A percentile compares a stretch with the other conserved stretches of the same genome.
These are phyloP conservation scores for Corella eumyota DNA, from an alignment of 23 tunicate genomes.

Conservation along the genomic window DNA sequence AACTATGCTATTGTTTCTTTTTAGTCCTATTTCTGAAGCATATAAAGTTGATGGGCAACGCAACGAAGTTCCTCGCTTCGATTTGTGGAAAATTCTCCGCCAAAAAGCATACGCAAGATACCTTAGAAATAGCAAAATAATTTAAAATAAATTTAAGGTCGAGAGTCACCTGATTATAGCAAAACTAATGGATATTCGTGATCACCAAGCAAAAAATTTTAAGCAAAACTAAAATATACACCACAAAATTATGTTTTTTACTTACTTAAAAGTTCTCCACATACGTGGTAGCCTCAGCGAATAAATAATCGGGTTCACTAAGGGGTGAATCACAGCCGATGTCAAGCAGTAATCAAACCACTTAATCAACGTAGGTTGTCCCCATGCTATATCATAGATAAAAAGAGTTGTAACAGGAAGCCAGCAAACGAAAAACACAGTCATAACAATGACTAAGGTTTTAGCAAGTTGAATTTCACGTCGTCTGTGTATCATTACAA, in stretches of 20 bases:
- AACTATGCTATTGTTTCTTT: conserved; percentile 5
- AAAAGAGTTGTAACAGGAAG: conserved; percentile 39
- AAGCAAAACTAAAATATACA: background rate
- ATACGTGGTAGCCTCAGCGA: conserved; percentile 45
- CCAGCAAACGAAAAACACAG: conserved; percentile 42
- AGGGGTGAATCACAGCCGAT: conserved; percentile 37
- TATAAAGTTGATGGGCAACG: too few species aligned
- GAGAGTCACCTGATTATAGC: too few species aligned
- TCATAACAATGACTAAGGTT: conserved; percentile 32
- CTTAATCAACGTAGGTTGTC: background rate
- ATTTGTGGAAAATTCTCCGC: conserved; percentile 7
- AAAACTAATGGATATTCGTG: too few species aligned
- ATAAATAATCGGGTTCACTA: conserved; percentile 36
- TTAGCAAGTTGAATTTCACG: conserved; percentile 39
- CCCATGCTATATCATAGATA: conserved; percentile 9
- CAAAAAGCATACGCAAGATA: conserved; percentile 16
- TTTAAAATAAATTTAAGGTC: too few species aligned
- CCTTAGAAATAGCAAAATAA: background rate
- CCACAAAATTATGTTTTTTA: background rate
- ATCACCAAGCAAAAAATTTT: background rate
- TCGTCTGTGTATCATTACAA: conserved; percentile 36
- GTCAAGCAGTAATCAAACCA: conserved; percentile 36
- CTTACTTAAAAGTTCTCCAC: conserved; percentile 66
- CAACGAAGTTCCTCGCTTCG: conserved; percentile 5
- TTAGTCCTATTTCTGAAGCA: too few species aligned